Evolutionary conservation across 2,797 vertebrate species (phyloP), one percentile per base, ranked within the genome.

Genomic region (Anomalospiza imberbis): DNA sequence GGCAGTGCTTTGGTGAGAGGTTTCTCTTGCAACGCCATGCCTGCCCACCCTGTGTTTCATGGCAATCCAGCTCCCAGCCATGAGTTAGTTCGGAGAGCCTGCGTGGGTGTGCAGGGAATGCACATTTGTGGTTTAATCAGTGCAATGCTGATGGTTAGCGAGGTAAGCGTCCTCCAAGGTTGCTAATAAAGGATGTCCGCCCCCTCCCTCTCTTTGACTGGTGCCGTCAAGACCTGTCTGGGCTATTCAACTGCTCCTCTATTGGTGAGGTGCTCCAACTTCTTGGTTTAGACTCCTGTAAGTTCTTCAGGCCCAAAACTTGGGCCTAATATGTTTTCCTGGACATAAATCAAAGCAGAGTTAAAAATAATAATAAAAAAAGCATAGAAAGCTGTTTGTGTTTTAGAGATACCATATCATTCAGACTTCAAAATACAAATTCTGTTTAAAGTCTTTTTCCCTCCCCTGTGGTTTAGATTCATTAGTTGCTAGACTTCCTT

Each of bases 401-500:
- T 91, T 94, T 95, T 70, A 87, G 67, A 90, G 86, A 94, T 89
- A 94, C 19, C 87, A 5, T 93, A 89, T 78, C 83, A 28, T 79
- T 90, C 0, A 11, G 83, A 94, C 91, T 95, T 96, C 88, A 96
- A 96, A 95, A 95, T 93, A 79, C 7, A 36, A 85, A 53, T 87
- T 87, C 48, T 82, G 77, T 96, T 96, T 95, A 89, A 96, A 96
- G 93, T 88, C 71, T 82, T 90, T 86, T 95, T 70, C 86, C 74
- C 63, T 88, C 80, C 88, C 85, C 93, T 92, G 93, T 88, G 88
- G 86, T 91, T 96, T 93, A 88, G 71, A n/a, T 85, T 93, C 57
- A 7, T 95, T 89, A 94, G 71, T 79, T 85, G 29, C 88, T 94
- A 93, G 84, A 95, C 91, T 96, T 95, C 94, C 94, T 91, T 82